A percentile compares a stretch with the other conserved stretches of the same genome.
Evolutionary conservation across 2,888 invertebrate genomes (phyloP).

Genomic region (Strigamia maritima): DNA sequence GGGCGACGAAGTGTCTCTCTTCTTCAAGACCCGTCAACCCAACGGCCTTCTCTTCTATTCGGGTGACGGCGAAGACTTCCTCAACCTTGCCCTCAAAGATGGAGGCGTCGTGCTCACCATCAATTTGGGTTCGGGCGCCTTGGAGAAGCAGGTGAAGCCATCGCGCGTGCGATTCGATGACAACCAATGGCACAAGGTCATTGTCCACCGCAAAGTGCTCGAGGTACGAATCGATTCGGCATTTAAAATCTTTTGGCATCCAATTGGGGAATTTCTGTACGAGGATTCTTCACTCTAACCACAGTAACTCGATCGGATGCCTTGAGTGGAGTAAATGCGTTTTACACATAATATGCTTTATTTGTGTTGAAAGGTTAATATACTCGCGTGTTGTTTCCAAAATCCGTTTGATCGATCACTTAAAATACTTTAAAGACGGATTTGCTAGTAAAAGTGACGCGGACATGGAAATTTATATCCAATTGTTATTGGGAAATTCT

Average conservation of each 20-base stretch:
- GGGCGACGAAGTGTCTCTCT: constrained; percentile 83
- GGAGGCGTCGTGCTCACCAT: constrained; percentile 84
- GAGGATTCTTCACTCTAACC: background rate
- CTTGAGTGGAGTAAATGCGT: background rate
- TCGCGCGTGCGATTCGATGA: constrained; percentile 87
- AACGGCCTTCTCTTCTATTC: constrained; percentile 90
- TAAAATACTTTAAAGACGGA: no score
- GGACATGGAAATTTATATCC: no score
- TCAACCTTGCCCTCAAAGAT: constrained; percentile 82
- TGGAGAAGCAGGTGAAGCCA: constrained; percentile 65
- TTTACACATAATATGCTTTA: background rate
- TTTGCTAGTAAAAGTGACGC: no score
- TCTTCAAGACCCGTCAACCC: constrained; percentile 87
- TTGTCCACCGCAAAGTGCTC: constrained; percentile 82
- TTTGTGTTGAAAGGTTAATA: background rate
- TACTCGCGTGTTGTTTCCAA: background rate
- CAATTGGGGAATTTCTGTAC: background rate
- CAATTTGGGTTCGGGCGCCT: constrained; percentile 65
- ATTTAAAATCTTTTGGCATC: constrained; percentile 12
- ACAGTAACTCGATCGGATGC: background rate
- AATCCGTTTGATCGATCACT: background rate
- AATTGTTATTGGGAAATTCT: background rate
- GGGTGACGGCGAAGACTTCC: constrained; percentile 83
- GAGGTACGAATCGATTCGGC: constrained; percentile 62
- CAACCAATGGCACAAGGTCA: constrained; percentile 93